phyloP scores from a whole-genome alignment of 2,113 vertebrate genomes.

The Rhagologus leucostigma region DNA sequence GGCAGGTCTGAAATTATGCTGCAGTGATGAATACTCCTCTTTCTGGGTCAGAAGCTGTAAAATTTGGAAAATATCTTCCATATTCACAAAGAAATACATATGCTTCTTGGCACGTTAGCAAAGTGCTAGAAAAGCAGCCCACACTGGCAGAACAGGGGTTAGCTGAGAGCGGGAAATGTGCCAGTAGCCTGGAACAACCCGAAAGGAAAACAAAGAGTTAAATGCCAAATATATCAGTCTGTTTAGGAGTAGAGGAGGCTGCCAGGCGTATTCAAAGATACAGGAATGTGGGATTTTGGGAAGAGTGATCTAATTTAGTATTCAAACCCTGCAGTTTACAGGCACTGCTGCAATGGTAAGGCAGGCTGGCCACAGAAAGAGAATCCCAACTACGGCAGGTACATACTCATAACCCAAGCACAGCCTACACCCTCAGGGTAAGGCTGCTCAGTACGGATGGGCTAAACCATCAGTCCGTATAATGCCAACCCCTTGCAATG shows the following conservation, averaged over 20 bases:
- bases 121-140: conserved; percentile 40
- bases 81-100: conserved; percentile 20
- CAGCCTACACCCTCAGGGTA: background rate
- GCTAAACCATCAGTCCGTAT: background rate
- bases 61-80: conserved; percentile 41
- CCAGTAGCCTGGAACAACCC: conserved; percentile 7
- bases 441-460: background rate
- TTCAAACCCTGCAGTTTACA: background rate
- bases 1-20: conserved; percentile 55
- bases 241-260: background rate
- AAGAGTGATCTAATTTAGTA: background rate
- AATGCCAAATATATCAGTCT: background rate
- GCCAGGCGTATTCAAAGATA: background rate
- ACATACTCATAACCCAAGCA: background rate
- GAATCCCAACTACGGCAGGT: background rate
- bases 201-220: conserved; percentile 20
- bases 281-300: background rate
- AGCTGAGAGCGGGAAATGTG: background rate
- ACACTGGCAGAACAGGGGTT: conserved; percentile 30
- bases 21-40: conserved; percentile 44
- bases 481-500: background rate
- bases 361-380: background rate
- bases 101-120: conserved; percentile 32
- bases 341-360: background rate
- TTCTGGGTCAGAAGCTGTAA: conserved; percentile 56